These are phyloP conservation scores for Daubentonia madagascariensis DNA, from an alignment of 2,113 vertebrate species.

Conservation along the genomic window DNA sequence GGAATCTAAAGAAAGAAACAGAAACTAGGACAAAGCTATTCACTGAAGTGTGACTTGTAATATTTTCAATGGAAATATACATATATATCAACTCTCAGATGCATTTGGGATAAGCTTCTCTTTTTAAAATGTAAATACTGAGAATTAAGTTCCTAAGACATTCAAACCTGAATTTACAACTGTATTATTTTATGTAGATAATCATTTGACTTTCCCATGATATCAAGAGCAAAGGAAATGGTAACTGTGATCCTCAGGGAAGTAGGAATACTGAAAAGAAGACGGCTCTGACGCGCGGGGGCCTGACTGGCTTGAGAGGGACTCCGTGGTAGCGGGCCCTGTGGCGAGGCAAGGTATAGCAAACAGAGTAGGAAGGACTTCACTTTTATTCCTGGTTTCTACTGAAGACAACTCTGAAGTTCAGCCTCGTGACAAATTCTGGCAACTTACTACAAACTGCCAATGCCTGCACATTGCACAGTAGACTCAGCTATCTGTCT, in stretches of 20 bases:
- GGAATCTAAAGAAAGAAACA: not conserved
- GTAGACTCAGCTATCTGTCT: not conserved
- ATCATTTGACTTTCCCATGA: not conserved
- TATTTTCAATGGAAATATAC: not conserved
- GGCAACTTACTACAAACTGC: not conserved
- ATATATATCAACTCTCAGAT: not conserved
- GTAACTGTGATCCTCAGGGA: not conserved
- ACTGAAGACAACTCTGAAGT: not conserved
- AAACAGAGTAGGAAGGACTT: not conserved
- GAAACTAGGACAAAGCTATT: not conserved
- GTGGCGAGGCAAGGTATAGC: not conserved
- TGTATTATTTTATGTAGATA: not conserved
- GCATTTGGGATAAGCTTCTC: not conserved
- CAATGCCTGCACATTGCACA: not conserved
- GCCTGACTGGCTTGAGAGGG: not conserved
- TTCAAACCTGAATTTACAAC: not conserved
- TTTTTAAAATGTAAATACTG: constrained; percentile 14
- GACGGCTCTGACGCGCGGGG: not conserved
- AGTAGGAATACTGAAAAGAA: not conserved
- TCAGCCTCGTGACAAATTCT: not conserved
- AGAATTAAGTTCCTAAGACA: not conserved
- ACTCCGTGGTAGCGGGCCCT: not conserved
- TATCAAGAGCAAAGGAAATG: not conserved
- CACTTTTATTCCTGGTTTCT: not conserved
- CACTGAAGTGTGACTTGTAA: not conserved